A percentile compares a stretch with the other conserved stretches of the same genome.
These are phyloP conservation scores for Atta cephalotes DNA, from an alignment of 1,140 invertebrate species.

Conservation along the genomic window DNA sequence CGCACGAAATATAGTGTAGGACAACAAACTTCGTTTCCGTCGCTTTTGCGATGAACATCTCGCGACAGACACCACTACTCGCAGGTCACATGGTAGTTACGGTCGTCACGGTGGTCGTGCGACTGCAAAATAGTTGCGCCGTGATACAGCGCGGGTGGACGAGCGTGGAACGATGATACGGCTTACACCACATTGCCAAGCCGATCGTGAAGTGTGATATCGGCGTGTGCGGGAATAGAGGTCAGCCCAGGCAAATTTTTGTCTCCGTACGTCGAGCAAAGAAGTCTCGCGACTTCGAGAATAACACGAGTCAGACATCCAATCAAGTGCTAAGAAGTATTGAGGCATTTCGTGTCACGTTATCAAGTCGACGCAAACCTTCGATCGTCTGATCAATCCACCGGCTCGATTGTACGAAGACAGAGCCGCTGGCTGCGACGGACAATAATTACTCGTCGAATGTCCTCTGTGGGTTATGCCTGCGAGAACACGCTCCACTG, in stretches of 20 bases:
- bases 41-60: constrained; percentile 3
- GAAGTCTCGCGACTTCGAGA: background rate
- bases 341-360: background rate
- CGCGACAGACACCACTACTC: background rate
- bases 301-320: background rate
- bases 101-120: constrained; percentile 74
- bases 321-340: background rate
- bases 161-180: constrained; percentile 38
- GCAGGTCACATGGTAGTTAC: constrained; percentile 68
- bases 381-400: background rate
- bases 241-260: constrained; percentile 63
- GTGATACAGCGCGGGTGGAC: constrained; percentile 43
- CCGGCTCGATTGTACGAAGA: background rate
- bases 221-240: constrained; percentile 58
- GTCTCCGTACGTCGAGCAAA: constrained; percentile 27
- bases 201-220: constrained; percentile 76
- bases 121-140: constrained; percentile 59
- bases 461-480: constrained; percentile 56
- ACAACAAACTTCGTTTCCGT: background rate
- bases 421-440: background rate
- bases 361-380: background rate
- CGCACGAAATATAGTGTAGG: background rate
- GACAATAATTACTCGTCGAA: constrained; percentile 64
- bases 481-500: constrained; percentile 74
- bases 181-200: constrained; percentile 71